phyloP scores from a whole-genome alignment of 2,888 invertebrate species.

The Drosophila tripunctata region DNA sequence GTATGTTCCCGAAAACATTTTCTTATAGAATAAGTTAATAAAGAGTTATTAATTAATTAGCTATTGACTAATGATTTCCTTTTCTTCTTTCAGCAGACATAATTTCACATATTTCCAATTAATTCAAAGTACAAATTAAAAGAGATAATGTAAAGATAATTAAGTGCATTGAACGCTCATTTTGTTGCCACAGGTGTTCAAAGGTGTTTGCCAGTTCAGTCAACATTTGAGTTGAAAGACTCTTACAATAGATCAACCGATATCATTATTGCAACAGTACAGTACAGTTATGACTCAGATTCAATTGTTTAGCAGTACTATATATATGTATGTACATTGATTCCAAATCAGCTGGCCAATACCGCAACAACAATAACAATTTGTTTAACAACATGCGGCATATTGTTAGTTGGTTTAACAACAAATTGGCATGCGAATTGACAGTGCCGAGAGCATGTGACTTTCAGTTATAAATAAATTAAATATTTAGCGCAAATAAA shows the following conservation, averaged over 20 bases:
- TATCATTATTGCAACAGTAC: too few relatives aligned
- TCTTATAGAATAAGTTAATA: too few relatives aligned
- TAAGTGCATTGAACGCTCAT: constrained; percentile 14
- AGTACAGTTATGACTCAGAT: not conserved
- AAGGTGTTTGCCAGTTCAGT: constrained; percentile 1
- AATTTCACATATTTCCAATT: not conserved
- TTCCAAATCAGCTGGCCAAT: constrained; percentile 18
- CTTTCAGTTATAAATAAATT: constrained; percentile 56
- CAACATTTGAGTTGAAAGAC: not conserved
- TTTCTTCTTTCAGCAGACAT: too few relatives aligned
- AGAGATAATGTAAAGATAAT: not conserved
- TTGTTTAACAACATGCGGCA: constrained; percentile 5
- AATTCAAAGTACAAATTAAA: constrained; percentile 1
- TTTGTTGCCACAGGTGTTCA: constrained; percentile 14
- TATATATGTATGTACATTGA: not conserved
- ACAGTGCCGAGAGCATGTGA: constrained; percentile 57
- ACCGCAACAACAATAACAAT: constrained; percentile 2
- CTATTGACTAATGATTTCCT: too few relatives aligned
- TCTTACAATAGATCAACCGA: not conserved
- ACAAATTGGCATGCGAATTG: constrained; percentile 50
- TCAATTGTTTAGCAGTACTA: not conserved
- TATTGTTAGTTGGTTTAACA: constrained; percentile 46
- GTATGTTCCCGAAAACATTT: too few relatives aligned
- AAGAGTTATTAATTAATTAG: too few relatives aligned
- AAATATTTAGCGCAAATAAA: constrained; percentile 50